Evolutionary conservation across 1,140 invertebrate species (phyloP), one percentile per base, ranked within the genome.

Genomic region (Halesus radiatus): DNA sequence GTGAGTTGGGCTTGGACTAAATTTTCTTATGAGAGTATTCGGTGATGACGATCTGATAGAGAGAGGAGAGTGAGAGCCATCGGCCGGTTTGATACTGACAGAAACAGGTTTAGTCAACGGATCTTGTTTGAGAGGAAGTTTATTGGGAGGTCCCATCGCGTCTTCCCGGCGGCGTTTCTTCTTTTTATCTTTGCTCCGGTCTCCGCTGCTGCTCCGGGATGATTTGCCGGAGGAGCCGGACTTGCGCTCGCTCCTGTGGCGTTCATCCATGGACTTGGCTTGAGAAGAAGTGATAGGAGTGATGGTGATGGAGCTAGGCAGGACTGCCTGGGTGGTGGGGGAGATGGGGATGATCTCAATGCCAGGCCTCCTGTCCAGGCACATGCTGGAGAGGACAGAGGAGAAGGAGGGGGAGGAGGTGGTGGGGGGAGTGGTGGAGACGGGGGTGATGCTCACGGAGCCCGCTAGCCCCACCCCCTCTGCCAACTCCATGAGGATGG

Each of bases 131-230:
- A 90, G 89, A 0, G 94, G 93, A 6, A 95, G 89, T 87, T 96
- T 96, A 64, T 95, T 94, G 0, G 95, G 95, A 2, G 95, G 95
- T 4, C 95, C 95, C 95, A 96, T 96, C 0, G 94, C 93, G 83
- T 95, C 93, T 79, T 95, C 94, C 74, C 94, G 89, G 82, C 95
- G 95, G 29, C 94, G 91, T 84, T 96, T 95, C 82, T 93, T 91
- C 85, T 94, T 94, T 85, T 95, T 96, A 68, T 96, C 94, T 80
- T 94, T 86, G 66, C 92, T 88, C 75, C 76, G 95, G 70, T 96
- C 94, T 80, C 94, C 86, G 66, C 92, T 88, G 80, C 76, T 88
- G 85, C 37, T 85, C 83, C 76, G 83, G 76, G 80, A 86, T 60
- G 87, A 87, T 75, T 89, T 88, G 22, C 76, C 50, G 78, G 90